Base-by-base conservation (phyloP, 2,888 invertebrate species). In the Thymelicus acteon region DNA sequence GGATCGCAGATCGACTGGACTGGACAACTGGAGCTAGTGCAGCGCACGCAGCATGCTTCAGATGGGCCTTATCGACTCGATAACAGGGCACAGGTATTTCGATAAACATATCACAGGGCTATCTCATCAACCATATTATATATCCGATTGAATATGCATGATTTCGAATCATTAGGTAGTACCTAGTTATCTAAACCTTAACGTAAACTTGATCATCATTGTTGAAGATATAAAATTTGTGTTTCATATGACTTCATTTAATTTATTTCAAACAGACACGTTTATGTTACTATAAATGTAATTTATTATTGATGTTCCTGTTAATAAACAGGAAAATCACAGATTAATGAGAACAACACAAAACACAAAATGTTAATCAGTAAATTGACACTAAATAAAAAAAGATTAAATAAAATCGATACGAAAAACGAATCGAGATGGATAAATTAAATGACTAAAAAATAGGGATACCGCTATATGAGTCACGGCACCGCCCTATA, bases 41-140 rank as follows among this genome's bases (percentile, higher is more conserved):
- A 85, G 92, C 87, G 89, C 91, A 90, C 88, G 90, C 89, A 87
- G 71, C 71, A 69, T 57, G 57, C 6, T 57, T 13, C 57, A 57
- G 74, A 70, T 60, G 58, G 64, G 67, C 63, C 69, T 62, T 85
- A 90, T 90, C 88, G 90, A 92, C 80, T 84, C 83, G 82, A 87
- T 85, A 61, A 57, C 37, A 37, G 47, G 44, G 44, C 64, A 72
- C 72, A 74, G 44, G 69, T 67, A 39, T 60, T 52, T n/a, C 62
- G 66, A 66, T 71, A 66, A 64, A 64, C 58, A 15, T 39, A 65
- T 64, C 15, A 40, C 24, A 48, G 49, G 39, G 40, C 48, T 48
- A 69, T 63, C 48, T 12, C 6, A 37, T 72, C 52, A 7, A n/a
- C 49, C 49, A 13, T 19, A 19, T 19, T 6, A 57, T 13, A 54